Percentiles rank a stretch among this genome's conserved stretches.
phyloP scores from a whole-genome alignment of 1,140 invertebrate species.

The Planococcus citri region DNA sequence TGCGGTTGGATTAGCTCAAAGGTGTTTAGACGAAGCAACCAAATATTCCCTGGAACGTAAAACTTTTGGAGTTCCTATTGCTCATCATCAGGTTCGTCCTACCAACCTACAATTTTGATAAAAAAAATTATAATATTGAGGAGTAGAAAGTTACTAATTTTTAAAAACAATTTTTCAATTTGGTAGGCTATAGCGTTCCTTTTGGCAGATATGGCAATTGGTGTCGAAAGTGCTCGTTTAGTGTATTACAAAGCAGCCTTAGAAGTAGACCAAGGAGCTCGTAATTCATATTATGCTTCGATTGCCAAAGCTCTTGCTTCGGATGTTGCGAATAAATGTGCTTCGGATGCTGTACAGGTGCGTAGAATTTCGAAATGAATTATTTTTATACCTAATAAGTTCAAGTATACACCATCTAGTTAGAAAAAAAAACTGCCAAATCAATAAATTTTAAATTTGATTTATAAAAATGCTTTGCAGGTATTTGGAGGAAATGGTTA shows the following conservation, averaged over 20 bases:
- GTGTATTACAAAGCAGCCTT: constrained; percentile 78
- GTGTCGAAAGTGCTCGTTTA: constrained; percentile 74
- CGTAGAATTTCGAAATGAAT: not conserved
- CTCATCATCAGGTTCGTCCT: constrained; percentile 54
- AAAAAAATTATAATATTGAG: too few relatives aligned
- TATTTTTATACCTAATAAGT: too few relatives aligned
- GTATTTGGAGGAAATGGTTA: constrained; percentile 97
- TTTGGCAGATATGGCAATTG: constrained; percentile 91
- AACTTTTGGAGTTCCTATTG: constrained; percentile 83
- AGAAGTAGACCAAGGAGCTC: constrained; percentile 68
- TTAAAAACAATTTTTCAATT: constrained; percentile 3
- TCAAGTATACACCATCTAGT: too few relatives aligned
- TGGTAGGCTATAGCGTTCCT: constrained; percentile 81
- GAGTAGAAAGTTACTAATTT: too few relatives aligned
- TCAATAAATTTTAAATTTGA: too few relatives aligned
- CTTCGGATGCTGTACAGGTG: constrained; percentile 81
- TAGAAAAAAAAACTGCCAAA: too few relatives aligned
- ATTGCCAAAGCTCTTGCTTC: constrained; percentile 86
- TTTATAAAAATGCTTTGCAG: too few relatives aligned
- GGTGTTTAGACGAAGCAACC: constrained; percentile 82
- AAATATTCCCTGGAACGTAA: constrained; percentile 90
- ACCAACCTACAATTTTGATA: too few relatives aligned
- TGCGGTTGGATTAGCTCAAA: constrained; percentile 78
- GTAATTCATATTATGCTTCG: constrained; percentile 77
- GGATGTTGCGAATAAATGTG: constrained; percentile 88